Evolutionary conservation across 2,888 invertebrate genomes (phyloP), one percentile per base, ranked within the genome.

Genomic region (Horisme vitalbata): DNA sequence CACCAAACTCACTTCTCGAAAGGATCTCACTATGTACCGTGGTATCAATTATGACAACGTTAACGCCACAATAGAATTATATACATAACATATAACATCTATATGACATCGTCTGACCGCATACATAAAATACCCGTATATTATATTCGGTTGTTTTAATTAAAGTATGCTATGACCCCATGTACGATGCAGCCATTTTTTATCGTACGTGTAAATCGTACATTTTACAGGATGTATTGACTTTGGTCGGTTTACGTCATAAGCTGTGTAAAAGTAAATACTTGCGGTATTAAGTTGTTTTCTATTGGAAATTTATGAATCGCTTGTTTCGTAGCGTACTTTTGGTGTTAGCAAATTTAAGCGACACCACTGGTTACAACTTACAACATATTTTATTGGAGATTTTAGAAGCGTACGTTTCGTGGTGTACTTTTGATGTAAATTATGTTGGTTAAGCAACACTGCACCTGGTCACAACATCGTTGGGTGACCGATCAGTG

Each of bases 121-220:
- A 59, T 57, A 62, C 59, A 65, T 68, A 68, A 71, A 69, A 72
- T 68, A 55, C 65, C 69, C 62, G 44, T 65, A 68, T 76, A 79
- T 78, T 75, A 78, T 77, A 79, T 79, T 75, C 65, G 71, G 73
- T 75, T 76, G 78, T 72, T 77, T 74, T 82, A 81, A 83, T 82
- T 81, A 82, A 81, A 83, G 62, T 56, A 59, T 64, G 68, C 63
- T 54, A 44, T 61, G 66, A 63, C 67, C 74, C 67, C 49, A 41
- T 59, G 59, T 38, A 58, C 60, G 65, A 61, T 55, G 58, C 55
- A 61, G 57, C 70, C 63, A 71, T 77, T 71, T 72, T 75, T 74
- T 71, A 75, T 71, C 64, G 63, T 59, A 60, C 62, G 60, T 63
- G 69, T 66, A 79, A 77, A 79, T 50, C 57, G 55, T 59, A 50